phyloP scores from a whole-genome alignment of 2,797 vertebrate species.

The Macroramphosus scolopax region DNA sequence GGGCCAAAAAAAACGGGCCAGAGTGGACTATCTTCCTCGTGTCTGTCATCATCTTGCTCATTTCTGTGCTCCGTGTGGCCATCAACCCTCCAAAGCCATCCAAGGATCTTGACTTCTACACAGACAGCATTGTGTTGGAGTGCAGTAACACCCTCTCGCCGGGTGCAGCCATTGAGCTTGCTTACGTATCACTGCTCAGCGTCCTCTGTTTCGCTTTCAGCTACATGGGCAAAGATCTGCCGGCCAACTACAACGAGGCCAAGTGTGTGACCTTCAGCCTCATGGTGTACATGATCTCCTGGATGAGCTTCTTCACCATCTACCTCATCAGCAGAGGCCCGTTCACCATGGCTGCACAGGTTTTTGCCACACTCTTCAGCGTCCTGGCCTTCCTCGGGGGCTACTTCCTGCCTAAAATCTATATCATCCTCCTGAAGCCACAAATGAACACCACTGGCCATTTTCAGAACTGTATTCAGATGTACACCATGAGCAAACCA shows the following conservation, averaged over 20 bases:
- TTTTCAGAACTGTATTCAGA: slow-evolving; percentile 86
- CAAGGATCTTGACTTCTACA: slow-evolving; percentile 67
- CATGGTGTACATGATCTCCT: slow-evolving; percentile 82
- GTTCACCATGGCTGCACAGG: slow-evolving; percentile 72
- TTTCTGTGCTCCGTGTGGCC: slow-evolving; percentile 59
- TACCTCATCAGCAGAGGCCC: slow-evolving; percentile 75
- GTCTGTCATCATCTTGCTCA: slow-evolving; percentile 54
- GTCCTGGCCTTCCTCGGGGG: slow-evolving; percentile 79
- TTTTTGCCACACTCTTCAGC: slow-evolving; percentile 76
- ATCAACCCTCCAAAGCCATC: slow-evolving; percentile 52
- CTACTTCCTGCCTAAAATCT: slow-evolving; percentile 86
- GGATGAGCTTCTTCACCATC: slow-evolving; percentile 80
- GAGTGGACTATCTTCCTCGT: slow-evolving; percentile 70
- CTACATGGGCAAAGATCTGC: slow-evolving; percentile 86
- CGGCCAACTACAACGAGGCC: slow-evolving; percentile 87
- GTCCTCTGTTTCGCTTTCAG: slow-evolving; percentile 80
- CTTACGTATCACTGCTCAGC: slow-evolving; percentile 70
- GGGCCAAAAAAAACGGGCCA: slow-evolving; percentile 80
- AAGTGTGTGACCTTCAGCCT: slow-evolving; percentile 85
- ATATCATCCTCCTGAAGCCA: slow-evolving; percentile 78
- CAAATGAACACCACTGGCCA: slow-evolving; percentile 81
- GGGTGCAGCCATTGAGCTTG: slow-evolving; percentile 59
- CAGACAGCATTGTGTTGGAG: slow-evolving; percentile 65
- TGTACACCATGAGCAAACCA: slow-evolving; percentile 83
- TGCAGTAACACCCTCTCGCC: slow-evolving; percentile 75